Base-by-base conservation (phyloP, 2,113 vertebrate genomes). In the Ariopsis seemanni region DNA sequence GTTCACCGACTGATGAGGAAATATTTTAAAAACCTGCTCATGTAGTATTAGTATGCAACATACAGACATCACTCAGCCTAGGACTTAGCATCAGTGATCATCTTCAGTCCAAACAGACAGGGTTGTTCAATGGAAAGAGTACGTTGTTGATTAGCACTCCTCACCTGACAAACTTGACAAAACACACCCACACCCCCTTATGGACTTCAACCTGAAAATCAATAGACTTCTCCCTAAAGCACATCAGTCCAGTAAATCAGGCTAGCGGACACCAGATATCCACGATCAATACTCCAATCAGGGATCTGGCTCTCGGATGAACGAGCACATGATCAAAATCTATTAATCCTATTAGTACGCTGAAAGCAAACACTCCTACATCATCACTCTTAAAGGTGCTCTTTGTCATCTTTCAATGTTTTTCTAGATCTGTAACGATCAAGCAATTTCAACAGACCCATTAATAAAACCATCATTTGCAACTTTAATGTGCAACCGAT, bases 191-290 rank as follows among this genome's bases (percentile, higher is more conserved):
- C 15, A 30, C 53, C 25, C 20, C 57, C 57, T 62, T 25, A 6
- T 72, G 53, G 53, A 72, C 67, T 74, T 57, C 67, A 57, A 42
- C 52, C 27, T 84, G 58, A 34, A 42, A 58, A 72, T 84, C 83
- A 55, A 84, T 72, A 34, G 30, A 34, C 52, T 15, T 34, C 63
- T 57, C 0, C 30, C 18, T 42, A 62, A 42, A 82, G 48, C 18
- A 22, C 30, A 82, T 62, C 79, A 60, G 14, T 60, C 27, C 27
- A 81, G 18, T 60, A 81, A 42, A 80, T 80, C 57, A 60, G 30
- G 30, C 5, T 58, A 27, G 53, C 7, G 17, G n/a, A 55, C n/a
- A 80, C n/a, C 53, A 18, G 15, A 57, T 57, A 30, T 3, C 18
- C n/a, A 30, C 0, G 4, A 81, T 81, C 79, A 22, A 22, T 81